A percentile compares a stretch with the other conserved stretches of the same genome.
Evolutionary conservation across 2,888 invertebrate species (phyloP).

Genomic region (Nephrotoma guestfalica): DNA sequence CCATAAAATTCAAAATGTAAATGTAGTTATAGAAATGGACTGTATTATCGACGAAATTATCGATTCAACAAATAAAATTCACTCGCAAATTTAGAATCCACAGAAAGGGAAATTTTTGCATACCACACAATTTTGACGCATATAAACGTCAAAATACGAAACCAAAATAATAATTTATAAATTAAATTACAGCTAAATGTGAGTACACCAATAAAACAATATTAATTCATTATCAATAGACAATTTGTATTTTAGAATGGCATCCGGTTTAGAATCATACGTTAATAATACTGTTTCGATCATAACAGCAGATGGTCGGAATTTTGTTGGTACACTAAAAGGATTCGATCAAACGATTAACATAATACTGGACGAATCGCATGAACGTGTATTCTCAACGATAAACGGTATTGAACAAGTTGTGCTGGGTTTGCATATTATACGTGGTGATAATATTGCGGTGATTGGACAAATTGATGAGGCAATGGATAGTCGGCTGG

Average conservation of each 20-base stretch:
- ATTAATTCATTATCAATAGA: background rate
- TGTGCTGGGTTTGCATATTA: constrained; percentile 91
- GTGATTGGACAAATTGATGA: constrained; percentile 77
- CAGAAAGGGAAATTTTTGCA: background rate
- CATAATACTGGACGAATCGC: constrained; percentile 92
- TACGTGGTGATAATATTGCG: constrained; percentile 95
- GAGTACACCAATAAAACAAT: background rate
- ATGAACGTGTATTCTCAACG: constrained; percentile 94
- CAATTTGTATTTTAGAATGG: constrained; percentile 39
- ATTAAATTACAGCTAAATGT: background rate
- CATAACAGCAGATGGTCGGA: constrained; percentile 90
- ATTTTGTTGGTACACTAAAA: constrained; percentile 92
- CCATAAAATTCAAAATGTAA: too few relatives aligned
- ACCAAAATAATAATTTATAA: background rate
- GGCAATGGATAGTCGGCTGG: constrained; percentile 64
- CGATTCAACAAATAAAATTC: background rate
- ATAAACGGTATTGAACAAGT: constrained; percentile 88
- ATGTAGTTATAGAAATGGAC: background rate
- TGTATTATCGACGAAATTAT: background rate
- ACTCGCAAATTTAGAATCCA: background rate
- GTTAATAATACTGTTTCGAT: constrained; percentile 88
- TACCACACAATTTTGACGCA: background rate
- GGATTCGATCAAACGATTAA: constrained; percentile 99
- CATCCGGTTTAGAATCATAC: constrained; percentile 72
- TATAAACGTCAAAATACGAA: background rate